Base-by-base conservation (phyloP, 2,113 vertebrate species). In the Mustela nigripes region DNA sequence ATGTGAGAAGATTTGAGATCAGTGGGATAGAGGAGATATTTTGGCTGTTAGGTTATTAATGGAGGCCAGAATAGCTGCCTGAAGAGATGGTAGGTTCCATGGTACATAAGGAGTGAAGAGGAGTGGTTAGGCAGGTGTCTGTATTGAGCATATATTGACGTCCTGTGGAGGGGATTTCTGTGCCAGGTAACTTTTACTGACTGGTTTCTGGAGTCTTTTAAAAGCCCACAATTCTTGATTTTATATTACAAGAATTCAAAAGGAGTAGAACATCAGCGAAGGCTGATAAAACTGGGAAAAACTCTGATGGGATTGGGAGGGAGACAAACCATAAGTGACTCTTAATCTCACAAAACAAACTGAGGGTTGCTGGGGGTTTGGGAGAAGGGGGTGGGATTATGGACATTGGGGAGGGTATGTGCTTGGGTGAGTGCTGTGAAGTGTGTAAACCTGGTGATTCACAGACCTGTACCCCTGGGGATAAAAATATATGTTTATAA, bases 151-250 rank as follows among this genome's bases (percentile, higher is more conserved):
- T 89, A 7, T 26, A 78, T 48, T 84, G 39, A 36, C 26, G 21
- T 74, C n/a, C n/a, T 95, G 36, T 56, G n/a, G 24, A 89, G 7
- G 12, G 19, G 19, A 82, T 82, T 93, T 89, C 21, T 91, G 19
- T 16, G 74, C 28, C 82, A 83, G 7, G 31, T n/a, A 80, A 86
- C 12, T 24, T 87, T 80, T 89, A 62, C 48, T 87, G 56, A 62
- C 74, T 81, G 4, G 39, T 82, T 95, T 96, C 60, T 95, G 33
- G 31, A 63, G 16, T 65, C 19, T 95, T 96, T 80, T 81, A 50
- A 74, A 87, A 65, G 21, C 33, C n/a, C 92, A 89, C 31, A 10
- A 60, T 50, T 3, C 39, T 96, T 89, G 6, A 93, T 92, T 79
- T 84, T 90, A 42, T 92, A 76, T 50, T 89, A 39, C 7, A 93